Base-by-base conservation (phyloP, 1,140 invertebrate genomes). In the Atta texana region DNA sequence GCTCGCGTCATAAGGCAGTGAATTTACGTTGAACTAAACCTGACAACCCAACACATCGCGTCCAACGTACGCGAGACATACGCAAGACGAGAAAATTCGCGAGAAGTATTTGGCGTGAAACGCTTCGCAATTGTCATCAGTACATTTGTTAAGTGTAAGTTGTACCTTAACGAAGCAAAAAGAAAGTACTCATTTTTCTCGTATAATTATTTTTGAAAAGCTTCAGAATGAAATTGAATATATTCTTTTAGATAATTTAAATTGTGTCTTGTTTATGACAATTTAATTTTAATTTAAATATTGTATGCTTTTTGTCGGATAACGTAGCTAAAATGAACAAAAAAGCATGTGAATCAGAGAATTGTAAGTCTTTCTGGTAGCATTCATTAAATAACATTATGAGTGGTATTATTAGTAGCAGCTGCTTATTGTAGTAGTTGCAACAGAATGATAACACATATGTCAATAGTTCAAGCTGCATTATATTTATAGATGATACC, bases 341-440 rank as follows among this genome's bases (percentile, higher is more conserved):
- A 6, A 0, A 39, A 39, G 14, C 5, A 57, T 57, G 5, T 28
- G 18, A 8, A 51, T 39, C 6, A 4, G 18, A 64, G 18, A 39
- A 66, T 66, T 6, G 4, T 18, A 10, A 49, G 16, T 61, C 31
- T 44, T 71, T 16, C n/a, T 24, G 31, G 16, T 71, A 24, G 21
- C 64, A 49, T 72, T 80, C n/a, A 14, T 57, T 72, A 57, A 53
- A 34, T 66, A 28, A 28, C 53, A n/a, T 71, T 57, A 21, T 18
- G 21, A 3, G 18, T 3, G 14, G 2, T 82, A 82, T 72, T 72
- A 49, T 81, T 57, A 31, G 51, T 14, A 81, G 53, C 78, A 72
- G 78, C 68, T 82, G 61, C 61, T 66, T 53, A 81, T 81, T 81
- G 53, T 59, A 72, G 21, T 55, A 72, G 21, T 55, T 72, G 64